These are phyloP conservation scores for Scomberomorus guttatus DNA, from an alignment of 2,797 vertebrate genomes.

Conservation along the genomic window DNA sequence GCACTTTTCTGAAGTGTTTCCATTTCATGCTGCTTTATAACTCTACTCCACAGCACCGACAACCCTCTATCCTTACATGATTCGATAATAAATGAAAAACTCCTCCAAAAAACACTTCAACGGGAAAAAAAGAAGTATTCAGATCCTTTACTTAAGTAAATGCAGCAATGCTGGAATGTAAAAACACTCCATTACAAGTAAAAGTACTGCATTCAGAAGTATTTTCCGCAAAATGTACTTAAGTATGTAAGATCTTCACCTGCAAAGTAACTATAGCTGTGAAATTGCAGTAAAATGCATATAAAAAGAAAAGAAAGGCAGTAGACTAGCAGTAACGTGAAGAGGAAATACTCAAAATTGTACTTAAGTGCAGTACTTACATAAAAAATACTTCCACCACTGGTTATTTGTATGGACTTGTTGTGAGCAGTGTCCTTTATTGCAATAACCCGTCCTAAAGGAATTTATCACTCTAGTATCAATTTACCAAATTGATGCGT, in stretches of 20 bases:
- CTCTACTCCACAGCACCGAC: neutral
- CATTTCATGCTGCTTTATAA: neutral
- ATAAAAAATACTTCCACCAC: neutral
- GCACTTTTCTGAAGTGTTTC: neutral
- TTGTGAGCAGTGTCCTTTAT: neutral
- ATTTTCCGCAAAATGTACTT: neutral
- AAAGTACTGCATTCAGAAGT: neutral
- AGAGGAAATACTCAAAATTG: neutral
- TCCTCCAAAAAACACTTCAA: too few species aligned
- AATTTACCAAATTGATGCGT: neutral
- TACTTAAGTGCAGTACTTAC: neutral
- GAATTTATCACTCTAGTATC: neutral
- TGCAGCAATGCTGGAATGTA: neutral
- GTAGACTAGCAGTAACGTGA: neutral
- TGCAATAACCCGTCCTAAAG: neutral
- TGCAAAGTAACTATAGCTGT: neutral
- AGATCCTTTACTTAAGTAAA: too few species aligned
- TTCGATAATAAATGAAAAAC: too few species aligned
- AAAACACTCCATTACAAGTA: neutral
- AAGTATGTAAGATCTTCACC: neutral
- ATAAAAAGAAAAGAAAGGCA: neutral
- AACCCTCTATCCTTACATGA: too few species aligned
- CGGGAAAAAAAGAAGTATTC: too few species aligned
- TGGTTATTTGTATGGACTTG: neutral
- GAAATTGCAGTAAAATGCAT: neutral